Evolutionary conservation across 2,888 invertebrate species (phyloP).

Genomic region (Lycocerus yunnanus): DNA sequence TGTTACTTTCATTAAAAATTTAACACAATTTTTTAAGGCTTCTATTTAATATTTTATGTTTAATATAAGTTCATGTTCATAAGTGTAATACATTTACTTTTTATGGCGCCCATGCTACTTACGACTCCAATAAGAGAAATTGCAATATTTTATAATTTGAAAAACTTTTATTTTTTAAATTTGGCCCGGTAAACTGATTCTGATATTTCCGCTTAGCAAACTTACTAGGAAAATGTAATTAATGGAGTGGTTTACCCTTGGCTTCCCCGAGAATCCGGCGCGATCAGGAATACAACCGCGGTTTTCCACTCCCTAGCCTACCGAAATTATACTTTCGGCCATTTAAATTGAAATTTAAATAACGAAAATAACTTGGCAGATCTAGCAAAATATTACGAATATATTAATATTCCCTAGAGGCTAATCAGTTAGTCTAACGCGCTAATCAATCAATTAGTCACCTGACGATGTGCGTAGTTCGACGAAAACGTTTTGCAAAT

Average conservation of each 20-base stretch:
- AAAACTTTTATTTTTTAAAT: no score
- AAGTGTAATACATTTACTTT: slow-evolving; percentile 20
- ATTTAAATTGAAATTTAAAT: no score
- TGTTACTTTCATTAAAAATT: not conserved
- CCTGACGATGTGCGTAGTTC: not conserved
- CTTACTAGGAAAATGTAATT: no score
- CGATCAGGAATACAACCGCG: no score
- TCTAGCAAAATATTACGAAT: no score
- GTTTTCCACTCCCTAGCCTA: no score
- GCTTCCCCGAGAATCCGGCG: no score
- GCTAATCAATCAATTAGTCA: not conserved
- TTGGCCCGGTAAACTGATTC: no score
- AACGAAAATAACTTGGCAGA: no score
- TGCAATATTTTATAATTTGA: not conserved
- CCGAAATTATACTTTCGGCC: no score
- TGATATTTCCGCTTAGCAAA: no score
- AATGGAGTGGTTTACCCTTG: no score
- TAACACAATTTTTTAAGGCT: not conserved
- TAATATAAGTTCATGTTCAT: not conserved
- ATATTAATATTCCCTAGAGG: not conserved
- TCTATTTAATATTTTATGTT: not conserved
- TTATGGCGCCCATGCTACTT: not conserved
- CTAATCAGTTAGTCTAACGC: not conserved
- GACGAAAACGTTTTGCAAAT: not conserved
- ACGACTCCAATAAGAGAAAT: not conserved